These are phyloP conservation scores for Sylvilagus floridanus DNA, from an alignment of 2,797 vertebrate genomes.

Conservation along the genomic window DNA sequence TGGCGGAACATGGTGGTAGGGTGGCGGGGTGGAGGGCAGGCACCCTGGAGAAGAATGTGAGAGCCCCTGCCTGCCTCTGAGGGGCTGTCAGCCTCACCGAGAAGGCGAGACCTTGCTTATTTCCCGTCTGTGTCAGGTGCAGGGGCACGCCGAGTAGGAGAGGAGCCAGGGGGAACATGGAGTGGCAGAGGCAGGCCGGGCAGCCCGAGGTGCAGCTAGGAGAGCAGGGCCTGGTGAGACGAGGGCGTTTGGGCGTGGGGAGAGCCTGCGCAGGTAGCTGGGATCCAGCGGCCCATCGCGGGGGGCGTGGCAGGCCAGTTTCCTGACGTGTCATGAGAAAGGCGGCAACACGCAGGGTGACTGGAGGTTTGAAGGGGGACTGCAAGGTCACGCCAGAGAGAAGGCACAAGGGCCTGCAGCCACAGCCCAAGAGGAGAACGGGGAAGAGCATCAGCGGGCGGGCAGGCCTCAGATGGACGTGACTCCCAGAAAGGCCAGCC, in stretches of 20 bases:
- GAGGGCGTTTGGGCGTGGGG: not conserved
- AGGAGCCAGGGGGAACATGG: not conserved
- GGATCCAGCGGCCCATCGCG: not conserved
- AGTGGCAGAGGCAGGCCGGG: not conserved
- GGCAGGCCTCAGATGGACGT: not conserved
- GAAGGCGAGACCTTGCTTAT: not conserved
- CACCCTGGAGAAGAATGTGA: not conserved
- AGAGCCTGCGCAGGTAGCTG: not conserved
- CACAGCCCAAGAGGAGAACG: not conserved
- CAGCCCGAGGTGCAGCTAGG: not conserved
- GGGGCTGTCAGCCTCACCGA: not conserved
- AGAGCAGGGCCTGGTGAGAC: not conserved
- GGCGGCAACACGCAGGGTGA: not conserved
- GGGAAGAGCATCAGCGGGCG: not conserved
- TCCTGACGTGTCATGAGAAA: slow-evolving; percentile 5
- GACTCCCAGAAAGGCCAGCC: not conserved
- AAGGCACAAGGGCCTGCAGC: not conserved
- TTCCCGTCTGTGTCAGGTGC: not conserved
- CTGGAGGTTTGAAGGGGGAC: not conserved
- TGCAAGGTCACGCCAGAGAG: not conserved
- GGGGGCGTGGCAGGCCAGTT: not conserved
- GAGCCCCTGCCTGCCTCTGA: not conserved
- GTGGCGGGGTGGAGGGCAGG: too few relatives aligned
- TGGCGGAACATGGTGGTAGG: too few relatives aligned
- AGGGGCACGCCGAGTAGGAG: not conserved